Base-by-base conservation (phyloP, 1,140 invertebrate genomes). In the Pinna nobilis region DNA sequence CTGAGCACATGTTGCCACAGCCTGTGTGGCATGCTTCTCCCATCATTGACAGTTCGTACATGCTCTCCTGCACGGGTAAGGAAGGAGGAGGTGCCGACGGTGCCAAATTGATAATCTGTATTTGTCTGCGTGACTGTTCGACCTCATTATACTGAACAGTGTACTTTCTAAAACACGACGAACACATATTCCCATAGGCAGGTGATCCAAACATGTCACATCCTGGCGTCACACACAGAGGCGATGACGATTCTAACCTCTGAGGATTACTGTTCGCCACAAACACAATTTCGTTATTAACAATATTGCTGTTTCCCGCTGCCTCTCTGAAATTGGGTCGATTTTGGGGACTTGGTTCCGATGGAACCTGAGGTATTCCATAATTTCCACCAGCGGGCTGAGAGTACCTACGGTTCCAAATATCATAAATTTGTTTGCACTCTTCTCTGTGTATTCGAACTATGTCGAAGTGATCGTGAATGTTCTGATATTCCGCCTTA, bases 1-100 rank as follows among this genome's bases (percentile, higher is more conserved):
- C 67, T 0, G 85, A 84, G 20, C 79, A 80, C 25, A 67, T 72
- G 53, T 79, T 82, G 15, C 77, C 74, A 79, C 85, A 87, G 25
- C 59, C 50, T 37, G 55, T 53, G 32, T 49, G 37, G 51, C 82
- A 84, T 35, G 61, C 68, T 44, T 79, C 73, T 23, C 57, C 69
- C 70, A 79, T 74, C 25, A 82, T 68, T 4, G 82, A 82, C 15
- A 79, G 13, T 61, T 79, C 57, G 63, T 50, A 55, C 23, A 63
- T 51, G 51, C 67, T 60, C 18, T 67, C 55, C 7, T 7, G 49
- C 25, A 25, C 35, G 11, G 50, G 71, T 18, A 74, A 59, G 13
- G 68, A 69, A 32, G 51, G 23, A 18, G 64, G 53, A 18, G 77
- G 68, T 4, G 73, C 69, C 11, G 73, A 57, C 3, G 72, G 68